These are phyloP conservation scores for Hippotragus niger DNA, from an alignment of 2,113 vertebrate genomes.

Conservation along the genomic window DNA sequence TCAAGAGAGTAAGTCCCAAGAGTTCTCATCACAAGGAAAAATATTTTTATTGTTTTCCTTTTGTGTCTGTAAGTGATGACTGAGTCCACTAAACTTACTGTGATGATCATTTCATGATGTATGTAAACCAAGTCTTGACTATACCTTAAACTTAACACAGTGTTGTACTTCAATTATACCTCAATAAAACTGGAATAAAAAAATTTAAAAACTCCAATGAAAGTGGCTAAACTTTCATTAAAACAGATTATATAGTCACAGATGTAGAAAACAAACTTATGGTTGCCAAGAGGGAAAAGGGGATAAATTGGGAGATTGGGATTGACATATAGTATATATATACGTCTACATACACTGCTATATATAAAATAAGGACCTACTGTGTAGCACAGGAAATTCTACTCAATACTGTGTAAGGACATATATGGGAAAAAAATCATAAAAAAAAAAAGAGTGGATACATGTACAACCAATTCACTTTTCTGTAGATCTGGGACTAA, in stretches of 20 bases:
- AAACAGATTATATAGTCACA: not conserved
- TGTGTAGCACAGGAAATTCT: not conserved
- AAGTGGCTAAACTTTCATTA: not conserved
- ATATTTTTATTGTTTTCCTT: not conserved
- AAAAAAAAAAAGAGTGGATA: not conserved
- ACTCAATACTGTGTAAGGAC: not conserved
- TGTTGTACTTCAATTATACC: rapidly evolving
- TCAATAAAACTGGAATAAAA: not conserved
- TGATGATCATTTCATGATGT: not conserved
- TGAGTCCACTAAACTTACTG: not conserved
- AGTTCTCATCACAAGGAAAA: not conserved
- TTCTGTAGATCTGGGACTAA: not conserved
- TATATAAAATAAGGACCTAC: not conserved
- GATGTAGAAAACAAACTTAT: not conserved
- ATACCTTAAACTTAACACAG: not conserved
- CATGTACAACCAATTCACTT: not conserved
- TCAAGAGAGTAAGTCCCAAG: not conserved
- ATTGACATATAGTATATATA: not conserved
- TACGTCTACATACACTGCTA: not conserved
- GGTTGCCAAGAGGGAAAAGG: not conserved
- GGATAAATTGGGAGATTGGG: not conserved
- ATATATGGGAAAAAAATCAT: not conserved
- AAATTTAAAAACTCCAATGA: not conserved
- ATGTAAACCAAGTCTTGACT: not conserved
- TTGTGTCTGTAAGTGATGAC: not conserved